These are phyloP conservation scores for Acromyrmex charruanus DNA, from an alignment of 1,140 invertebrate genomes.

Conservation along the genomic window DNA sequence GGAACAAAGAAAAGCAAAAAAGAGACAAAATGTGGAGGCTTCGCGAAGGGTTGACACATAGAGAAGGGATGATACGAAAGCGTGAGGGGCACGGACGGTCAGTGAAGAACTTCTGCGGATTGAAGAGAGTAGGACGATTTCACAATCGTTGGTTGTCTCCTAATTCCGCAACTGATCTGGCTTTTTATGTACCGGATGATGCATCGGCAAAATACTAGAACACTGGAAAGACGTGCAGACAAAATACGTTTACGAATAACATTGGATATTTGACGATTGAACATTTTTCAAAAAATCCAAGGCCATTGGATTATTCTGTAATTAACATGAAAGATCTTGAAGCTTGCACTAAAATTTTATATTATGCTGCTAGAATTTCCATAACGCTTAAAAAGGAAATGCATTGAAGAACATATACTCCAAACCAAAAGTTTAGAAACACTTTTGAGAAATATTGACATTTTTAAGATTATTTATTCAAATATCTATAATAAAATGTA, in stretches of 20 bases:
- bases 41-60: background rate
- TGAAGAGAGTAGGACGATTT: slow-evolving; percentile 76
- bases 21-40: background rate
- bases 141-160: background rate
- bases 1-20: slow-evolving; percentile 58
- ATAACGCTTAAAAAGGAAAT: no score
- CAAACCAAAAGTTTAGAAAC: no score
- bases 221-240: slow-evolving; percentile 2
- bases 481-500: no score
- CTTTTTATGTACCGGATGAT: no score
- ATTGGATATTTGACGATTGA: background rate
- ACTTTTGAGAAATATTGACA: no score
- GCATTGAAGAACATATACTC: no score
- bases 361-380: no score
- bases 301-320: no score
- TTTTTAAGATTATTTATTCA: no score
- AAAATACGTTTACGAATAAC: background rate
- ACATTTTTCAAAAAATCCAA: background rate
- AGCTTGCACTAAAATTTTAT: no score
- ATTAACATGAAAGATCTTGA: no score
- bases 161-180: no score
- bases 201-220: slow-evolving; percentile 78
- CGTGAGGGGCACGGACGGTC: background rate
- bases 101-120: slow-evolving; percentile 11
- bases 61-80: background rate